phyloP scores from a whole-genome alignment of 1,140 invertebrate species.

The Epicauta chinensis region DNA sequence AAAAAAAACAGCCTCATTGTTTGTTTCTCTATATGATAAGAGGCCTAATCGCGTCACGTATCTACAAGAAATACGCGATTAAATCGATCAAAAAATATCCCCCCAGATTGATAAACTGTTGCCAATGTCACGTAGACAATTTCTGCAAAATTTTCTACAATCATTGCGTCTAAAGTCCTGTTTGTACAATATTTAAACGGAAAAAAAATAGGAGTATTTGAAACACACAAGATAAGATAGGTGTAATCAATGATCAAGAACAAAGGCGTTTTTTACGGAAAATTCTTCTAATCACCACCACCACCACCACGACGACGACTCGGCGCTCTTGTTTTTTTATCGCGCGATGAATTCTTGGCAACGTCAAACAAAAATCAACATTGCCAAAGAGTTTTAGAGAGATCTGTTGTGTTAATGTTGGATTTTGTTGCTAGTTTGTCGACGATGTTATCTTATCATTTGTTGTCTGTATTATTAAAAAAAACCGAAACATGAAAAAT shows the following conservation, averaged over 20 bases:
- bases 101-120: conserved; percentile 4
- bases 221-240: conserved; percentile 1
- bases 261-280: neutral
- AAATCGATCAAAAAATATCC: conserved; percentile 11
- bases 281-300: no score
- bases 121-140: conserved; percentile 8
- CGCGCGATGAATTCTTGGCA: no score
- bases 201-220: no score
- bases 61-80: conserved; percentile 17
- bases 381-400: conserved; percentile 8
- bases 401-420: no score
- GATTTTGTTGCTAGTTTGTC: no score
- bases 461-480: no score
- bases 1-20: conserved; percentile 6
- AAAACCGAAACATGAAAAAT: no score
- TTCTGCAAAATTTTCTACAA: neutral
- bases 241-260: conserved; percentile 7
- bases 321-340: no score
- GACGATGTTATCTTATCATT: conserved; percentile 9
- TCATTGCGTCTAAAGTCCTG: neutral
- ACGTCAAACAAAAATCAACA: conserved; percentile 8
- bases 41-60: conserved; percentile 11
- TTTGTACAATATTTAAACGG: neutral
- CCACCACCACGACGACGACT: no score
- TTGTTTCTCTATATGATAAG: conserved; percentile 6